Percentiles rank a stretch among this genome's conserved stretches.
Conservation (phyloP, 2,113 vertebrate species). For the Cepphus grylle region DNA sequence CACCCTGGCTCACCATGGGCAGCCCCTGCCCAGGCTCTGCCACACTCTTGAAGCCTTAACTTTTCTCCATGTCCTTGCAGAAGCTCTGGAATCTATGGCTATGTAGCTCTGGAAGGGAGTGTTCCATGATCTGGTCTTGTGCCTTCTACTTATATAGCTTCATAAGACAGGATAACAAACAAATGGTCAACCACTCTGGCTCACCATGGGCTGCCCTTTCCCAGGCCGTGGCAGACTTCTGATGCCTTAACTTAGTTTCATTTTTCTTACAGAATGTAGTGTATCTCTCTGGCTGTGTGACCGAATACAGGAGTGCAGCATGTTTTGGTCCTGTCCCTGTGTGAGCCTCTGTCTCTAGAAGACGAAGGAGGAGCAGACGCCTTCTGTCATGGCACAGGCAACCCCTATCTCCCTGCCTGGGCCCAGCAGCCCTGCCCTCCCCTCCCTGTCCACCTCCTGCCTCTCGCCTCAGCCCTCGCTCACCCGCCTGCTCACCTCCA, state of each 20-base stretch:
- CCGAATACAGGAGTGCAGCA: background rate
- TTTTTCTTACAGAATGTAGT: too few species aligned
- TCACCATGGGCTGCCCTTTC: too few species aligned
- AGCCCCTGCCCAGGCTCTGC: background rate
- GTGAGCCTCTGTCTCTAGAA: background rate
- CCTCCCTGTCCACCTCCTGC: background rate
- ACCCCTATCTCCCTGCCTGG: background rate
- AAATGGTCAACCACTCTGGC: too few species aligned
- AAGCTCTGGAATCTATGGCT: background rate
- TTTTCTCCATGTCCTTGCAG: background rate
- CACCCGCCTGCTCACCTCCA: background rate
- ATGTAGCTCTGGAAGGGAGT: too few species aligned
- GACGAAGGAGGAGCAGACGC: background rate
- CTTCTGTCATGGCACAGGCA: accelerated
- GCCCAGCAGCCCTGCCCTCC: background rate
- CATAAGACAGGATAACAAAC: background rate
- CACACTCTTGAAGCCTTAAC: background rate
- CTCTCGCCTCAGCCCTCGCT: background rate
- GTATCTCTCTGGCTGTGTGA: background rate
- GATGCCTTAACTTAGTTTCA: background rate
- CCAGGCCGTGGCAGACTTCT: too few species aligned
- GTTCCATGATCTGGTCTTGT: background rate
- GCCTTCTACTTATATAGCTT: too few species aligned
- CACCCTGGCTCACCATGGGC: background rate
- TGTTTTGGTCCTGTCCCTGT: background rate